phyloP scores from a whole-genome alignment of 2,888 invertebrate species.

The Amphimallon solstitiale region DNA sequence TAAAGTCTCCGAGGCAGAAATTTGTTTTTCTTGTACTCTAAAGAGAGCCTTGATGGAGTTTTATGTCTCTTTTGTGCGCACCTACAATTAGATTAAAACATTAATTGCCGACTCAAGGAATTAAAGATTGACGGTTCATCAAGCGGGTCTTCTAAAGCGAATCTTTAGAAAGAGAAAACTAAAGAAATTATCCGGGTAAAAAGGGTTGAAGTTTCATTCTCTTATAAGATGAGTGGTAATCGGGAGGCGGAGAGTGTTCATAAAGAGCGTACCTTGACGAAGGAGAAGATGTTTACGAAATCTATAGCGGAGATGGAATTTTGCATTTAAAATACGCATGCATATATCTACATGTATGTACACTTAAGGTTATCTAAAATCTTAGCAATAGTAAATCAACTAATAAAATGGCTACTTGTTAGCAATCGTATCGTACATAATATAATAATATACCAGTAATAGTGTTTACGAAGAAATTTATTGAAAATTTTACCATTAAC shows the following conservation, averaged over 20 bases:
- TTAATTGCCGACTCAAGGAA: conserved; percentile 43
- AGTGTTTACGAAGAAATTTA: no score
- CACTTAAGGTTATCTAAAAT: no score
- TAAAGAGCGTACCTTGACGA: conserved; percentile 14
- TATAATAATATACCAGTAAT: no score
- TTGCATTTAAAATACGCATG: no score
- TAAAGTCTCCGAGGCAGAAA: conserved; percentile 34
- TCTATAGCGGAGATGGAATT: not conserved
- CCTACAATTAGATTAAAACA: conserved; percentile 42
- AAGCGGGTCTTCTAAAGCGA: conserved; percentile 34
- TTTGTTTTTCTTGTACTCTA: conserved; percentile 36
- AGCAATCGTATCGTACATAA: no score
- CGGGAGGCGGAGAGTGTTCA: conserved; percentile 12
- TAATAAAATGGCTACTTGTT: no score
- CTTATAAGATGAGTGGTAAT: conserved; percentile 23
- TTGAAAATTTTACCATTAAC: no score
- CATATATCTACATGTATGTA: no score
- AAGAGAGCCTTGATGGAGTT: conserved; percentile 33
- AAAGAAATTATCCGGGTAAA: conserved; percentile 39
- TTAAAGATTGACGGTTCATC: conserved; percentile 47
- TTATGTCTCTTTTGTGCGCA: conserved; percentile 38
- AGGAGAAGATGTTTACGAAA: conserved; percentile 7
- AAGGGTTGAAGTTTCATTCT: conserved; percentile 37
- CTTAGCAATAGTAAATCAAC: no score
- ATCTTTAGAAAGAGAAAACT: conserved; percentile 34